These are phyloP conservation scores for Gymnobelideus leadbeateri DNA, from an alignment of 2,113 vertebrate species.

Conservation along the genomic window DNA sequence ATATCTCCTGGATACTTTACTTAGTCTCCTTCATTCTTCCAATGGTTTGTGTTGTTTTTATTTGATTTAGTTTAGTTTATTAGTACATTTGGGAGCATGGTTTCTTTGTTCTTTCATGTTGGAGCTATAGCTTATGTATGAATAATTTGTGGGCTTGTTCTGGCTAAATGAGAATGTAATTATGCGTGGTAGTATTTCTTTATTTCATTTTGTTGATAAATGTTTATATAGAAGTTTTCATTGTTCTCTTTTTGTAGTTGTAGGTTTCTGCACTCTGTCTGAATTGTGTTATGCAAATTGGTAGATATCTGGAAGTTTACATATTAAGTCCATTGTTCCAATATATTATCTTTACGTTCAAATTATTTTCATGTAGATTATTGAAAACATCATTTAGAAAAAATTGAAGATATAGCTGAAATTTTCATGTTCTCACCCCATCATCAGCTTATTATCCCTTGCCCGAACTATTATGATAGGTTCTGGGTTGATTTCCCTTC, in stretches of 20 bases:
- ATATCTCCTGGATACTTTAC: conserved; percentile 97
- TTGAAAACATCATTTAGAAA: neutral
- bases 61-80: conserved; percentile 31
- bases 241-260: neutral
- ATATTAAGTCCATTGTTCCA: neutral
- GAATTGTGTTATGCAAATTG: neutral
- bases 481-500: neutral
- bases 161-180: conserved; percentile 36
- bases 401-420: neutral
- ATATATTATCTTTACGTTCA: neutral
- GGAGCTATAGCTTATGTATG: neutral
- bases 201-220: neutral
- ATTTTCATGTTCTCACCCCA: neutral
- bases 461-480: neutral
- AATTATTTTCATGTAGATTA: neutral
- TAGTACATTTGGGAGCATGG: neutral
- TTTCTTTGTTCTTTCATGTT: conserved; percentile 2
- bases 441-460: neutral
- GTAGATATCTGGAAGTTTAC: neutral
- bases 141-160: conserved; percentile 43
- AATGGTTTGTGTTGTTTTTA: conserved; percentile 89
- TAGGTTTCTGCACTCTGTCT: neutral
- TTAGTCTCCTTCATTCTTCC: conserved; percentile 96
- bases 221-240: neutral
- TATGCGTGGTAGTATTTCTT: neutral